These are phyloP conservation scores for Amphiprion percula DNA, from an alignment of 2,113 vertebrate genomes.

Conservation along the genomic window DNA sequence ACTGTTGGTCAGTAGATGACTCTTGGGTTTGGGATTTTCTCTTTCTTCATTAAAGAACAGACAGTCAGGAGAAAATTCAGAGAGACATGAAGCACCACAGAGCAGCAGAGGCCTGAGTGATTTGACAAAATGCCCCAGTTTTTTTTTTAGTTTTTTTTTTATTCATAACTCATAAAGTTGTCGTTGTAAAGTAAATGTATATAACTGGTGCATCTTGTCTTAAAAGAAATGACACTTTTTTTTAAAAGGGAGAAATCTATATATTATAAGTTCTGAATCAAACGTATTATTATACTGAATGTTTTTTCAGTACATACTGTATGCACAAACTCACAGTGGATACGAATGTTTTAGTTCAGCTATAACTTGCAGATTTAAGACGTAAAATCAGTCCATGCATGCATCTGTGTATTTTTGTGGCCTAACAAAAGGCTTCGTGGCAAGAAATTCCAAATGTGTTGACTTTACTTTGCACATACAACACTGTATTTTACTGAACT, in stretches of 20 bases:
- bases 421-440: constrained; percentile 35
- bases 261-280: constrained; percentile 41
- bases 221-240: constrained; percentile 64
- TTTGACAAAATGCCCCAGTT: constrained; percentile 23
- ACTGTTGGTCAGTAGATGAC: background rate
- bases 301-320: constrained; percentile 51
- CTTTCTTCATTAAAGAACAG: constrained; percentile 1
- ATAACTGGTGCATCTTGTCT: constrained; percentile 69
- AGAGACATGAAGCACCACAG: constrained; percentile 12
- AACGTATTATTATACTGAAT: constrained; percentile 62
- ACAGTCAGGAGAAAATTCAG: constrained; percentile 15
- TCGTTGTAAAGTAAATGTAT: constrained; percentile 81
- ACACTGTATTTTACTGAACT: constrained; percentile 41
- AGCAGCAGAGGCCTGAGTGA: constrained; percentile 11
- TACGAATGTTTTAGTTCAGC: constrained; percentile 62
- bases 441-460: constrained; percentile 15
- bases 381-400: constrained; percentile 58
- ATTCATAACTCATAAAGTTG: constrained; percentile 46
- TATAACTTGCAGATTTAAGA: constrained; percentile 47
- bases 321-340: constrained; percentile 32
- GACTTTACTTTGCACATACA: constrained; percentile 54
- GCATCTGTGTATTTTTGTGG: constrained; percentile 53
- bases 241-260: constrained; percentile 35
- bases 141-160: constrained; percentile 40
- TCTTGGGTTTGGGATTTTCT: constrained; percentile 8